Evolutionary conservation across 1,140 invertebrate species (phyloP).

Genomic region (Nixonia krombeini): DNA sequence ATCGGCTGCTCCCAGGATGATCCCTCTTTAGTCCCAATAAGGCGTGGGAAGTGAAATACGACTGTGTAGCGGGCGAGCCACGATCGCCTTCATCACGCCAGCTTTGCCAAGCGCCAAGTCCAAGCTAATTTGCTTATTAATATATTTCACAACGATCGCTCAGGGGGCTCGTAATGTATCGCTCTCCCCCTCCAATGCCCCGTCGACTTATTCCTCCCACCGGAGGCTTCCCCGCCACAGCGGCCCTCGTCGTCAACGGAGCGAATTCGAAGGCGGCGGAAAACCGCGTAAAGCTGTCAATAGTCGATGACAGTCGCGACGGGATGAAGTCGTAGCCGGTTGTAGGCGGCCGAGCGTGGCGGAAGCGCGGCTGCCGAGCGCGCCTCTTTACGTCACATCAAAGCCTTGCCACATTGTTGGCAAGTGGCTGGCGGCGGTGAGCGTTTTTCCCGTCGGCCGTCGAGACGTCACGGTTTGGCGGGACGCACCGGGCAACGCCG

Average conservation of each 20-base stretch:
- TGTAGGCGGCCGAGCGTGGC: conserved; percentile 6
- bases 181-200: conserved; percentile 12
- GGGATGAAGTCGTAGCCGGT: too few species aligned
- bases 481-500: too few species aligned
- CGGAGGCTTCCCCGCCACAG: too few species aligned
- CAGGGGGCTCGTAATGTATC: conserved; percentile 58
- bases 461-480: conserved; percentile 39
- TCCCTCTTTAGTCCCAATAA: too few species aligned
- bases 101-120: conserved; percentile 56
- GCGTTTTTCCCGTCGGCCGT: conserved; percentile 1
- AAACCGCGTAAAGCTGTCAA: too few species aligned
- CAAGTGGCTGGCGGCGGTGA: conserved; percentile 50
- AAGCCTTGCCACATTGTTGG: conserved; percentile 61
- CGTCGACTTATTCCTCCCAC: conserved; percentile 29
- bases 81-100: conserved; percentile 55
- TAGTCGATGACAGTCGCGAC: too few species aligned
- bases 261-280: too few species aligned
- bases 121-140: conserved; percentile 69
- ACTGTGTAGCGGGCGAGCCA: conserved; percentile 52
- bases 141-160: conserved; percentile 66
- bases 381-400: too few species aligned
- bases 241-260: too few species aligned
- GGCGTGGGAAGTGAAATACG: conserved; percentile 55
- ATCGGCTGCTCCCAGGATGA: too few species aligned
- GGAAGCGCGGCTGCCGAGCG: conserved; percentile 47